These are phyloP conservation scores for Crossaster papposus DNA, from an alignment of 53 echinoderm and acorn worm genomes.

Conservation along the genomic window DNA sequence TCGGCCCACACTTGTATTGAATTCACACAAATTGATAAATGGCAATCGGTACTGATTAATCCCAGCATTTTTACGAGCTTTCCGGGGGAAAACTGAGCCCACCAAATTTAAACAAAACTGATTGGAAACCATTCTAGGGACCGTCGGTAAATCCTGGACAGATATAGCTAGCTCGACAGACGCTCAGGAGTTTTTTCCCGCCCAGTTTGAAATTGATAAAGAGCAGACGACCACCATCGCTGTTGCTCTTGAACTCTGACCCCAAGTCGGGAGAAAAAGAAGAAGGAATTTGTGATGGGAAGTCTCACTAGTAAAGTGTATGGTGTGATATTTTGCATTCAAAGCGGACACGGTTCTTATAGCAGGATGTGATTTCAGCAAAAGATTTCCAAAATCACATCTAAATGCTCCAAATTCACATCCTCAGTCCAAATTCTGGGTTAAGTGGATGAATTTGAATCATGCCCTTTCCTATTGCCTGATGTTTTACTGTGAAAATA, in stretches of 20 bases:
- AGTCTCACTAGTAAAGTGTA: too few relatives aligned
- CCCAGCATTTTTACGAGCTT: conserved; percentile 43
- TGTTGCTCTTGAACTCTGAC: conserved; percentile 46
- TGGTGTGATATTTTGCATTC: too few relatives aligned
- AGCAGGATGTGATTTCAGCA: too few relatives aligned
- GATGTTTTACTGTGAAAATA: background rate
- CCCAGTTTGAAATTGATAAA: conserved; percentile 16
- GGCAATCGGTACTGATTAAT: conserved; percentile 38
- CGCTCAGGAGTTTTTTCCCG: background rate
- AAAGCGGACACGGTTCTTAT: too few relatives aligned
- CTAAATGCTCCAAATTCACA: too few relatives aligned
- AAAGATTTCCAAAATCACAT: too few relatives aligned
- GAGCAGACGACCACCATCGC: conserved; percentile 51
- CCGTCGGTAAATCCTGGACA: conserved; percentile 18
- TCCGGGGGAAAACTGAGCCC: background rate
- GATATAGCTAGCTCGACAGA: background rate
- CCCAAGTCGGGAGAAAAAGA: background rate
- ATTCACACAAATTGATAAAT: conserved; percentile 18
- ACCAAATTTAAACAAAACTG: conserved; percentile 56
- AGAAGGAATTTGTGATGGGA: background rate
- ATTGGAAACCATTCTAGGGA: conserved; percentile 19
- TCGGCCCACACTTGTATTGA: background rate
- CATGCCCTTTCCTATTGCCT: too few relatives aligned
- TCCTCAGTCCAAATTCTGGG: too few relatives aligned
- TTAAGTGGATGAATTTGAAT: too few relatives aligned